Evolutionary conservation across 2,888 invertebrate genomes (phyloP).

Genomic region (Micoletzkya japonica): DNA sequence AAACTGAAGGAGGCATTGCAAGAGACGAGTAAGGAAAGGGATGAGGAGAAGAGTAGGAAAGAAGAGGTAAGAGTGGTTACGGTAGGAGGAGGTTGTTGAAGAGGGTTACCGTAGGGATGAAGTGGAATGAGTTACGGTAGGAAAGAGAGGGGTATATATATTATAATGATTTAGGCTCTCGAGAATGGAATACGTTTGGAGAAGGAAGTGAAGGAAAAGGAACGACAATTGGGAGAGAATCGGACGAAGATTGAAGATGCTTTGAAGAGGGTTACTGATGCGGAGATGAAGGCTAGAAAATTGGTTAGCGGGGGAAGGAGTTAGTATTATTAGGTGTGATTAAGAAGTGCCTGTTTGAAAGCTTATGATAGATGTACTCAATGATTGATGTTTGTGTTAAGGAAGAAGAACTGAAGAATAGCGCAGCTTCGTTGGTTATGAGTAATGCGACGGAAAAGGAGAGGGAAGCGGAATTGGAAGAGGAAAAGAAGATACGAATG

Average conservation of each 20-base stretch:
- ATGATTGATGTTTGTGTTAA: too few relatives aligned
- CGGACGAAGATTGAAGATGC: slow-evolving; percentile 41
- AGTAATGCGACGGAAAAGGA: slow-evolving; percentile 2
- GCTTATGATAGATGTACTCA: too few relatives aligned
- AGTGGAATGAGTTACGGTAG: not conserved
- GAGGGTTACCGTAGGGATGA: too few relatives aligned
- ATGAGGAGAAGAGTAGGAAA: not conserved
- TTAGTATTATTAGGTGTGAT: not conserved
- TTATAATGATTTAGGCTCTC: too few relatives aligned
- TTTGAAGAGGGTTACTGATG: slow-evolving; percentile 49
- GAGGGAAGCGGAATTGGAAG: slow-evolving; percentile 7
- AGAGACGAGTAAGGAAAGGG: slow-evolving; percentile 1
- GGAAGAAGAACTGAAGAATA: slow-evolving; percentile 16
- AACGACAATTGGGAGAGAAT: slow-evolving; percentile 35
- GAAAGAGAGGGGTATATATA: not conserved
- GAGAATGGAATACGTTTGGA: slow-evolving; percentile 15
- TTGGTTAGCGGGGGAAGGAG: slow-evolving; percentile 38
- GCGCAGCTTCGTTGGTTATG: not conserved
- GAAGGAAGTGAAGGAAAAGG: slow-evolving; percentile 30
- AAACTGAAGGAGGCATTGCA: slow-evolving; percentile 28
- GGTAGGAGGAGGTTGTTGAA: too few relatives aligned
- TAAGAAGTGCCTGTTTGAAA: too few relatives aligned
- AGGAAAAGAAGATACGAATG: slow-evolving; percentile 4
- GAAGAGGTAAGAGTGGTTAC: slow-evolving; percentile 23
- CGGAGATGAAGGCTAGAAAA: slow-evolving; percentile 56